These are phyloP conservation scores for Tholera decimalis DNA, from an alignment of 2,888 invertebrate species.

Conservation along the genomic window DNA sequence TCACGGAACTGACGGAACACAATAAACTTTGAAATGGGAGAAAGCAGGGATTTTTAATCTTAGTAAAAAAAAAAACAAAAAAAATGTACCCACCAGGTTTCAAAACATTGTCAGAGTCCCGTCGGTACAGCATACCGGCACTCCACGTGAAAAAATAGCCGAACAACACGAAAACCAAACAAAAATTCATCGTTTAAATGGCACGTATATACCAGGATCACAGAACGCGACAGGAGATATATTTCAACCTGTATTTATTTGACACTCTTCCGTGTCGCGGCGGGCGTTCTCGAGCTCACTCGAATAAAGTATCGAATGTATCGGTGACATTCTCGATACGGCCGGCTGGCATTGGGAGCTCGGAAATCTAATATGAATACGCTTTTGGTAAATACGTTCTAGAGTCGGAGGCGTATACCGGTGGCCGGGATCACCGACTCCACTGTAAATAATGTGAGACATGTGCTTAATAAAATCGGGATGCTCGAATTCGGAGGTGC, in stretches of 20 bases:
- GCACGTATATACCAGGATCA: conserved; percentile 84
- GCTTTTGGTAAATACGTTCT: conserved; percentile 85
- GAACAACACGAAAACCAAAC: conserved; percentile 85
- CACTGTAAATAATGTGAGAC: conserved; percentile 78
- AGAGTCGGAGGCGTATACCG: conserved; percentile 77
- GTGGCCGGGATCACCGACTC: conserved; percentile 76
- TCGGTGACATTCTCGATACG: conserved; percentile 86
- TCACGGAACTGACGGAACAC: no score
- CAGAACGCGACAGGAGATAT: conserved; percentile 84
- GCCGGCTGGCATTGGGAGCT: conserved; percentile 83
- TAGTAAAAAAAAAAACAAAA: conserved; percentile 21
- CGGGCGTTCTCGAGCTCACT: conserved; percentile 82
- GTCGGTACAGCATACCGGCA: conserved; percentile 84
- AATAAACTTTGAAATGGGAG: no score
- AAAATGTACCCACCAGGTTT: conserved; percentile 83
- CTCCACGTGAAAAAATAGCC: conserved; percentile 84
- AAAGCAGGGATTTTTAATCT: conserved; percentile 12
- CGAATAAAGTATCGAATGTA: conserved; percentile 89
- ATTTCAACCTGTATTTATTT: conserved; percentile 89
- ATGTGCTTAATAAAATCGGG: conserved; percentile 78
- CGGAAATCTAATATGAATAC: conserved; percentile 90
- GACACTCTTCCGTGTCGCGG: conserved; percentile 86
- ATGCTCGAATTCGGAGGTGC: conserved; percentile 57
- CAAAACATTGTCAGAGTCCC: conserved; percentile 86
- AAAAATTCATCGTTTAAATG: conserved; percentile 88